A percentile compares a stretch with the other conserved stretches of the same genome.
Evolutionary conservation across 2,888 invertebrate genomes (phyloP).

Genomic region (Tanaodytes sp.): DNA sequence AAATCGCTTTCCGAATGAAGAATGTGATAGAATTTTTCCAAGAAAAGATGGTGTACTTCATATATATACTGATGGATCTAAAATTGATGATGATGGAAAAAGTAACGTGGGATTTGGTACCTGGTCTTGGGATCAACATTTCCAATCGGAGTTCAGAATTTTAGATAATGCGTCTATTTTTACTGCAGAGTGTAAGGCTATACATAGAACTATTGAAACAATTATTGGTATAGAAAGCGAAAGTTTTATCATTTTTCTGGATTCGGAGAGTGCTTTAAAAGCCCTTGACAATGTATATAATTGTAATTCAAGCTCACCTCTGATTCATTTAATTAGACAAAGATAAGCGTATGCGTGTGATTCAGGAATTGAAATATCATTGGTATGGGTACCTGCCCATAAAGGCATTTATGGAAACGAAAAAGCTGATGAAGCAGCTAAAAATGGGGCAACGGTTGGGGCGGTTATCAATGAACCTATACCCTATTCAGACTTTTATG

Average conservation of each 20-base stretch:
- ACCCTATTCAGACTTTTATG: conserved; percentile 14
- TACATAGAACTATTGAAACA: neutral
- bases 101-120: neutral
- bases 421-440: conserved; percentile 17
- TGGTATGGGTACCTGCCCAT: conserved; percentile 32
- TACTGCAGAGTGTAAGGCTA: conserved; percentile 12
- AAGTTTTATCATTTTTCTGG: conserved; percentile 9
- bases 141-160: neutral
- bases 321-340: conserved; percentile 6
- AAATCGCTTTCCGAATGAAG: neutral
- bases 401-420: conserved; percentile 25
- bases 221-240: conserved; percentile 7
- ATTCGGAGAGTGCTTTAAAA: conserved; percentile 17
- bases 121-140: neutral
- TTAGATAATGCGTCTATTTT: conserved; percentile 1
- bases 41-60: neutral
- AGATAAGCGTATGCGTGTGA: neutral
- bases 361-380: neutral
- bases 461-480: neutral
- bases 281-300: conserved; percentile 6
- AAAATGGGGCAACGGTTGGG: conserved; percentile 7
- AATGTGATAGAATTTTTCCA: conserved; percentile 6
- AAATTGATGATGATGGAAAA: neutral
- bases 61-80: conserved; percentile 15
- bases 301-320: neutral